Evolutionary conservation across 2,888 invertebrate species (phyloP), one percentile per base, ranked within the genome.

Genomic region (Ganaspis brasiliensis): DNA sequence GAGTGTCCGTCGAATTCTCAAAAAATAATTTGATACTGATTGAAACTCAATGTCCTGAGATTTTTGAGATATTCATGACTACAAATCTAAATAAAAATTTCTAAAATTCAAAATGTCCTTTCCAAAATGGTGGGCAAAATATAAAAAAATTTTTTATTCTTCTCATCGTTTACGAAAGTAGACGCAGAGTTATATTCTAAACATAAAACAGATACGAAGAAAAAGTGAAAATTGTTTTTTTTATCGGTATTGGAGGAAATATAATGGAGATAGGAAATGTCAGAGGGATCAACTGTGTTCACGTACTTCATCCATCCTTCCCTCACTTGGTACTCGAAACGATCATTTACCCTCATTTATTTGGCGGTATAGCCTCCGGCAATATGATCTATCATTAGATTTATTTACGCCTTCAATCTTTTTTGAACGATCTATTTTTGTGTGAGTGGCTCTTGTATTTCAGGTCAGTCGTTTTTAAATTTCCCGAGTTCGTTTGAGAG

Each of bases 341-440:
- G 21, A 40, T 21, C 63, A 63, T 63, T 63, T 63, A 2, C 63
- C 40, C 21, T 63, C 40, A 63, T 63, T 63, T n/a, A 63, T 63
- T 63, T 63, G 63, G 37, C 37, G 37, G 37, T 63, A 52, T 52
- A 63, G 63, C 63, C 37, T 63, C 63, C 14, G 21, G 37, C 37
- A 63, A 63, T 37, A 21, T 63, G 63, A 40, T 63, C 63, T 21
- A 14, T 19, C 63, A 63, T 63, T 21, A 63, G 63, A 63, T 63
- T 63, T 63, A 63, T 63, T 63, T 40, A 14, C 21, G 37, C 63
- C 37, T 40, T 63, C 37, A 63, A 63, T 63, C 37, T 63, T 19
- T 61, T 63, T 63, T 35, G 63, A 63, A 37, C 63, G 37, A 63
- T 63, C 35, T 63, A 40, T 63, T 63, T 63, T 63, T 40, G 37